Evolutionary conservation across 2,888 invertebrate genomes (phyloP).

Genomic region (Muschampia plurimacula): DNA sequence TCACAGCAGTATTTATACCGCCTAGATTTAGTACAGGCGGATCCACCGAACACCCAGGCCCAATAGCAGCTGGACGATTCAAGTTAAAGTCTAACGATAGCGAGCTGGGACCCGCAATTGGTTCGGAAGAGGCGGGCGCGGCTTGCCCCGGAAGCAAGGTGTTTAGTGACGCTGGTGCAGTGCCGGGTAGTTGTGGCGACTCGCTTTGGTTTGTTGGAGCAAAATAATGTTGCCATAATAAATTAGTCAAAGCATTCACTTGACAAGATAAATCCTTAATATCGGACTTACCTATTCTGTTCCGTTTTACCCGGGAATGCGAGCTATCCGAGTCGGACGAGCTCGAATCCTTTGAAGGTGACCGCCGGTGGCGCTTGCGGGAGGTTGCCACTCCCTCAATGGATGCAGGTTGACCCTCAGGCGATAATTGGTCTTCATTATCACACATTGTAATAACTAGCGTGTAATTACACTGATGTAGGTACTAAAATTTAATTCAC

Average conservation of each 20-base stretch:
- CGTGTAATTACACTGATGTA: too few relatives aligned
- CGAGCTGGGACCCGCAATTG: background rate
- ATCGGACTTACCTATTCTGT: background rate
- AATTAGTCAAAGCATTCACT: background rate
- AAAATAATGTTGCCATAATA: background rate
- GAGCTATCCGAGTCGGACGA: background rate
- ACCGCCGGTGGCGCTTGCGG: background rate
- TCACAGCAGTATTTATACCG: background rate
- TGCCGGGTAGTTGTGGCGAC: background rate
- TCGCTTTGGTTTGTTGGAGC: background rate
- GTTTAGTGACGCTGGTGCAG: background rate
- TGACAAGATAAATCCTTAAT: background rate
- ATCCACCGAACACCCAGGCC: background rate
- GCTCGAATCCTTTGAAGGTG: background rate
- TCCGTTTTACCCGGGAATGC: background rate
- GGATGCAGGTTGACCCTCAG: too few relatives aligned
- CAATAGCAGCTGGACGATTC: background rate
- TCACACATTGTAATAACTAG: too few relatives aligned
- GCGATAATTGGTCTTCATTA: too few relatives aligned
- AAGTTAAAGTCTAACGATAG: background rate
- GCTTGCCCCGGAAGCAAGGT: too few relatives aligned
- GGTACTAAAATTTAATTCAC: too few relatives aligned
- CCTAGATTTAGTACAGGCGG: background rate
- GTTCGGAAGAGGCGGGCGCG: background rate
- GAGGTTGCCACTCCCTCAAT: background rate